Evolutionary conservation across 2,113 vertebrate species (phyloP).

Genomic region (Brienomyrus longianalis): DNA sequence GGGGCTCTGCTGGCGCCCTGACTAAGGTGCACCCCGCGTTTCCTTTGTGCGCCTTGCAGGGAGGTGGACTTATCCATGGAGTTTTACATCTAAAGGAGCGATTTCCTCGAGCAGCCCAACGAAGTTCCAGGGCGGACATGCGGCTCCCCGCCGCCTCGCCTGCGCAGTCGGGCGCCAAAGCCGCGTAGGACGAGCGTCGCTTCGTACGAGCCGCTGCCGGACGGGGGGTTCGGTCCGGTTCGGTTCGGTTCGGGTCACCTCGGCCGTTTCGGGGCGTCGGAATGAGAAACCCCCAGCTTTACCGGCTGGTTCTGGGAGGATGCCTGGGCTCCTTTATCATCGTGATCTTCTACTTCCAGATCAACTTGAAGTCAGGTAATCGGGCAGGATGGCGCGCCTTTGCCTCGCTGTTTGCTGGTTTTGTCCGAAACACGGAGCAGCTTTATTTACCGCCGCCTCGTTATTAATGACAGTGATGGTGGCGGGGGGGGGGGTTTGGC

Average conservation of each 20-base stretch:
- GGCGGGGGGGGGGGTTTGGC: background rate
- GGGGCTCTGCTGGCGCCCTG: background rate
- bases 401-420: background rate
- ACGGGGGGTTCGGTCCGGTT: background rate
- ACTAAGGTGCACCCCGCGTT: background rate
- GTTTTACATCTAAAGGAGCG: background rate
- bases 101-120: background rate
- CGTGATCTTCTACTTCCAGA: constrained; percentile 66
- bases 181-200: background rate
- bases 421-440: background rate
- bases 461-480: background rate
- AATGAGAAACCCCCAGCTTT: constrained; percentile 64
- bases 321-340: constrained; percentile 69
- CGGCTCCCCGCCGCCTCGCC: background rate
- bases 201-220: background rate
- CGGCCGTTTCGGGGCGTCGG: constrained; percentile 21
- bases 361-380: constrained; percentile 70
- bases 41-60: background rate
- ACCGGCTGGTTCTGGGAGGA: constrained; percentile 57
- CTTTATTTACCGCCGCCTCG: no score
- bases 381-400: background rate
- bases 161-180: background rate
- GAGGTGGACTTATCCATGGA: background rate
- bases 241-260: background rate
- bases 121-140: background rate